Evolutionary conservation across 2,797 vertebrate species (phyloP).

Genomic region (Xenentodon cancila): DNA sequence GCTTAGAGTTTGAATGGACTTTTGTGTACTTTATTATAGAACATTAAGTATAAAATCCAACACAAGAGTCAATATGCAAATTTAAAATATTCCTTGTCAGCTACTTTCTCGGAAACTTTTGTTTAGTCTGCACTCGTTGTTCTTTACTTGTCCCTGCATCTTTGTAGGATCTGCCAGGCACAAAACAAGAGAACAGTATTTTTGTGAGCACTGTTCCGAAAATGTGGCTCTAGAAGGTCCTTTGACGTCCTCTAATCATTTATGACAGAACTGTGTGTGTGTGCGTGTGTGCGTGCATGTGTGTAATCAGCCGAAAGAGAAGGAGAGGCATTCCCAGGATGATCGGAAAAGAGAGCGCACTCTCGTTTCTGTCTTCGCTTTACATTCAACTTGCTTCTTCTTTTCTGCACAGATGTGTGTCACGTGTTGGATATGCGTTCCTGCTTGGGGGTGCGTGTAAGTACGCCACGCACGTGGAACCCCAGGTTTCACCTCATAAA

Average conservation of each 20-base stretch:
- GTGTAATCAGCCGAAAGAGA: constrained; percentile 57
- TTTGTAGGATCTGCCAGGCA: constrained; percentile 29
- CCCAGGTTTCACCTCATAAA: constrained; percentile 6
- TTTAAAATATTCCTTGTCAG: not conserved
- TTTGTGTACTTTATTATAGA: not conserved
- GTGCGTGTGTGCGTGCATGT: constrained; percentile 21
- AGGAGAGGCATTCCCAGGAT: constrained; percentile 39
- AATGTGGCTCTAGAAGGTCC: constrained; percentile 50
- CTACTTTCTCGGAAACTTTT: not conserved
- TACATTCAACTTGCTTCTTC: constrained; percentile 13
- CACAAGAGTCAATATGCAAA: not conserved
- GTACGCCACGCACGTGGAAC: not conserved
- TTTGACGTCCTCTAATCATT: constrained; percentile 61
- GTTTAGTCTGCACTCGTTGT: not conserved
- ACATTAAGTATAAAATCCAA: not conserved
- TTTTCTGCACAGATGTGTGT: constrained; percentile 4
- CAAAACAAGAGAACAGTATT: constrained; percentile 31
- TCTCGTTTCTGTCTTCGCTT: constrained; percentile 28
- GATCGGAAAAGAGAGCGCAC: constrained; percentile 58
- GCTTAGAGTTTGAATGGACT: not conserved
- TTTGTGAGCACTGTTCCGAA: constrained; percentile 40
- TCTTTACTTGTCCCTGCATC: constrained; percentile 7
- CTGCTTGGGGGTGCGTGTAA: not conserved
- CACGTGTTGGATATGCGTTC: not conserved
- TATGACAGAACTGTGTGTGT: constrained; percentile 62